Evolutionary conservation across 2,888 invertebrate genomes (phyloP).

Genomic region (Taenaris catops): DNA sequence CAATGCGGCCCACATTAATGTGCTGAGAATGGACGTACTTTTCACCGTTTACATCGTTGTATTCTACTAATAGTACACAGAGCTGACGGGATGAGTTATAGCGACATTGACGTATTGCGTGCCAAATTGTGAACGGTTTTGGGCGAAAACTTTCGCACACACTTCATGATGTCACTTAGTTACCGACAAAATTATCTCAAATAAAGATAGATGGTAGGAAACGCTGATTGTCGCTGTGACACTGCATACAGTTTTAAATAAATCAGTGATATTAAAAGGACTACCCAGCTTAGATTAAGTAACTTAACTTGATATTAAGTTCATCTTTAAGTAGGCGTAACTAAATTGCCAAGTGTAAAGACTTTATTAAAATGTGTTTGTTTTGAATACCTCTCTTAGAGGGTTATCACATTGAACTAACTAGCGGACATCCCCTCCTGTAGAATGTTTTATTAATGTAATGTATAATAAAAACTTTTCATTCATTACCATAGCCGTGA

Average conservation of each 20-base stretch:
- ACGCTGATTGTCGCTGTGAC: not conserved
- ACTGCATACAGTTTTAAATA: not conserved
- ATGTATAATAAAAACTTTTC: too few relatives aligned
- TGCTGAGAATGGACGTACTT: not conserved
- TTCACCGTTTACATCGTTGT: not conserved
- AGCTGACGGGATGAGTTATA: constrained; percentile 17
- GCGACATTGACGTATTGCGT: constrained; percentile 22
- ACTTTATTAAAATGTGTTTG: too few relatives aligned
- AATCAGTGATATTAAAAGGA: not conserved
- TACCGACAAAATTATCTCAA: constrained; percentile 11
- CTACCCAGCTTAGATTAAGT: too few relatives aligned
- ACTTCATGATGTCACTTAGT: constrained; percentile 17
- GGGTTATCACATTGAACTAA: too few relatives aligned
- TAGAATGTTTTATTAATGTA: too few relatives aligned
- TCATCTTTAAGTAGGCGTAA: too few relatives aligned
- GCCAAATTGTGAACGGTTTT: constrained; percentile 17
- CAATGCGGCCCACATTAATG: not conserved
- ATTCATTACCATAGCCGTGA: too few relatives aligned
- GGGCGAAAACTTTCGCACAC: constrained; percentile 11
- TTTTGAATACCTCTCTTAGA: too few relatives aligned
- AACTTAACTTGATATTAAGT: too few relatives aligned
- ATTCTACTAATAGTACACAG: constrained; percentile 1
- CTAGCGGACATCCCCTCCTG: too few relatives aligned
- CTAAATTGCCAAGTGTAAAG: too few relatives aligned
- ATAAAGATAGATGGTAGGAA: constrained; percentile 13